Conservation (phyloP, 2,888 invertebrate genomes). For the Dilophus febrilis region DNA sequence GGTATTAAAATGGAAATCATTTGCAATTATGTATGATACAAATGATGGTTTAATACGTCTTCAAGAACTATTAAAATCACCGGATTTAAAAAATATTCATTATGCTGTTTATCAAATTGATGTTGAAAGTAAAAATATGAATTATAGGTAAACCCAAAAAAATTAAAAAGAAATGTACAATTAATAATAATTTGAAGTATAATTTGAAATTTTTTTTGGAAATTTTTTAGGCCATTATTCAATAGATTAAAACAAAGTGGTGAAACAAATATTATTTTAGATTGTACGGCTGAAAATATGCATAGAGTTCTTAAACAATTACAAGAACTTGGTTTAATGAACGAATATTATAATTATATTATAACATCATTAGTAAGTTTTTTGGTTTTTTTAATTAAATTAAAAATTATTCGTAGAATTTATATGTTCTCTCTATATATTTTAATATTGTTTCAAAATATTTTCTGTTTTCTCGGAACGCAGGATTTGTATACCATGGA, state of each 20-base stretch:
- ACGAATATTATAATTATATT: conserved; percentile 85
- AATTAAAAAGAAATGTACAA: no score
- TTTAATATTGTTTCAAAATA: no score
- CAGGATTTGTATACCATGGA: conserved; percentile 64
- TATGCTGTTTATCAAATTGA: no score
- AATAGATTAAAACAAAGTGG: conserved; percentile 87
- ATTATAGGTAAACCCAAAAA: no score
- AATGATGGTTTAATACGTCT: conserved; percentile 80
- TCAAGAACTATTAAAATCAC: conserved; percentile 75
- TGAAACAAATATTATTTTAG: conserved; percentile 78
- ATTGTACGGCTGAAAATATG: conserved; percentile 74
- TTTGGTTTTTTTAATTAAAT: no score
- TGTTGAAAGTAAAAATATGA: no score
- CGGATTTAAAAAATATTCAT: no score
- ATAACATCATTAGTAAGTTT: conserved; percentile 72
- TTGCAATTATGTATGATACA: conserved; percentile 91
- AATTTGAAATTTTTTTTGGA: no score
- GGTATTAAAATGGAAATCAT: conserved; percentile 87
- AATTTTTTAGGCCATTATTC: conserved; percentile 60
- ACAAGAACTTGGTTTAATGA: conserved; percentile 94
- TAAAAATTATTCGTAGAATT: no score
- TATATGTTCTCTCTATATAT: no score
- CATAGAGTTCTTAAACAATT: conserved; percentile 80
- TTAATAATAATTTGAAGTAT: no score
- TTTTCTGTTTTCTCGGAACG: no score